Conservation (phyloP, 2,888 invertebrate genomes). For the Diloba caeruleocephala region DNA sequence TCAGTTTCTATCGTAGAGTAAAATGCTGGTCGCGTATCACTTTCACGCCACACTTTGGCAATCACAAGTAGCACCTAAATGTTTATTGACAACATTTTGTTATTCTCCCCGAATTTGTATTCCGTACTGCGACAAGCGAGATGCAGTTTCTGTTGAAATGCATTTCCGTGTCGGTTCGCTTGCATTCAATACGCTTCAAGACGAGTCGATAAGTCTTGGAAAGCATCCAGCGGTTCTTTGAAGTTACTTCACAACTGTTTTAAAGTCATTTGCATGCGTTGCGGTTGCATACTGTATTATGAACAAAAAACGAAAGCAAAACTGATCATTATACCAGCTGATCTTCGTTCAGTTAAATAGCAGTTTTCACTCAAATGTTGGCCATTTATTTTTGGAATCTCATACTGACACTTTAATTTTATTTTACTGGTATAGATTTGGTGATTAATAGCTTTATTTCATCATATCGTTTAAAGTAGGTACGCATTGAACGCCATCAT, state of each 20-base stretch:
- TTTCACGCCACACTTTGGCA: constrained; percentile 74
- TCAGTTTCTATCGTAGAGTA: constrained; percentile 28
- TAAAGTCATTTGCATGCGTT: constrained; percentile 41
- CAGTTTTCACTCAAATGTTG: no score
- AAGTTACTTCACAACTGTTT: constrained; percentile 30
- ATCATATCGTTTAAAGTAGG: no score
- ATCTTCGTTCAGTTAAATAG: not conserved
- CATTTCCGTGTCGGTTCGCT: constrained; percentile 18
- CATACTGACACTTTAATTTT: no score
- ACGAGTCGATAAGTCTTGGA: constrained; percentile 42
- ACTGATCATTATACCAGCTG: constrained; percentile 8
- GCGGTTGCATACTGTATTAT: constrained; percentile 12
- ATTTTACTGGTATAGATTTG: no score
- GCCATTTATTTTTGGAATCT: no score
- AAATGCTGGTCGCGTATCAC: constrained; percentile 73
- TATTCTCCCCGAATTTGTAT: constrained; percentile 53
- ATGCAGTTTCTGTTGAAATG: constrained; percentile 49
- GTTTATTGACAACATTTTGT: constrained; percentile 66
- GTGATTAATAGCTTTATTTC: no score
- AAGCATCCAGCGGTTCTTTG: constrained; percentile 35
- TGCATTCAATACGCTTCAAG: constrained; percentile 36
- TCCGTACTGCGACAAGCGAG: constrained; percentile 27
- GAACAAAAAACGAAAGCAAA: constrained; percentile 36
- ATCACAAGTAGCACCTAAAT: constrained; percentile 63
- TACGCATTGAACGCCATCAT: no score